Evolutionary conservation across 2,888 invertebrate species (phyloP), one percentile per base, ranked within the genome.

Genomic region (Endomychus coccineus): DNA sequence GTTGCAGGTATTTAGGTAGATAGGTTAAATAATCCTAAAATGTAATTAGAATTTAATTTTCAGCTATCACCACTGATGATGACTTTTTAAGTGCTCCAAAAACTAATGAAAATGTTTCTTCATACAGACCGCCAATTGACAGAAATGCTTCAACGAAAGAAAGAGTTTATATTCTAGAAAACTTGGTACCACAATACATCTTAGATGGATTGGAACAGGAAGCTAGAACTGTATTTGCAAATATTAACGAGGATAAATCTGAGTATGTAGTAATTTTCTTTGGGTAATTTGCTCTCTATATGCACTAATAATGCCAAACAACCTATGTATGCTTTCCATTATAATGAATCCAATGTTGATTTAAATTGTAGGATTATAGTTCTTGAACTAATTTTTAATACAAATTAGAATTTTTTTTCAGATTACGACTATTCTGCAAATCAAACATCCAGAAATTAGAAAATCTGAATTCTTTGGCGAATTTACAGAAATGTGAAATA

Each of bases 61-160:
- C 25, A 57, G 57, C 42, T 25, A 37, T 52, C 13, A 43, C 43
- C 19, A 24, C 48, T 12, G 43, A 51, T 34, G 51, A 46, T 19
- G 19, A 12, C 16, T 17, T 32, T 17, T 11, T 45, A 1, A 40
- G 37, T 10, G 22, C 59, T 58, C 10, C 52, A 46, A 5, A n/a
- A 5, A 2, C 12, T 15, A 11, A 2, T 30, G 66, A 71, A 42
- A 52, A 45, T 35, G 51, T 52, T 15, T 54, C 48, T 32, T 62
- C 64, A 19, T 75, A 74, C 41, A 59, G 69, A 46, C 75, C 74
- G 2, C 59, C 65, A 0, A 73, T 75, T 6, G 65, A 76, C 43
- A 57, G 71, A 45, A 54, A 65, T 3, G 74, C 75, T 0, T 54
- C 53, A 2, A 61, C 48, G 25, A 57, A 66, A 1, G 66, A 69